phyloP scores from a whole-genome alignment of 2,113 vertebrate species.

The Vanacampus margaritifer region DNA sequence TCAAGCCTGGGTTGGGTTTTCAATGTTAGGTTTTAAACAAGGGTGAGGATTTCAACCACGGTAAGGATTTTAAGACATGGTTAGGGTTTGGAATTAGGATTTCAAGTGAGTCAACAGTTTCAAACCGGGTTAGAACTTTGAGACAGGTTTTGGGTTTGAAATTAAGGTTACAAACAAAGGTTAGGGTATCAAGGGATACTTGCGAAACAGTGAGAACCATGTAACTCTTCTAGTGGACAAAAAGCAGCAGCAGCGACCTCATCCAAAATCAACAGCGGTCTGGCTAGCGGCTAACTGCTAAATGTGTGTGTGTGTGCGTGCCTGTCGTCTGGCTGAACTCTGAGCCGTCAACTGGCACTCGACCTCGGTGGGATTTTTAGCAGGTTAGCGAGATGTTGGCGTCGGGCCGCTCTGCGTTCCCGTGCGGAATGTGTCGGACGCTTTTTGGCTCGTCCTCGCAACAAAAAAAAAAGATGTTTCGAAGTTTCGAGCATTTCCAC shows the following conservation, averaged over 20 bases:
- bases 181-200: not conserved
- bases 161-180: not conserved
- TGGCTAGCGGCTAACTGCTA: slow-evolving; percentile 4
- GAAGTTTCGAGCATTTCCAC: not conserved
- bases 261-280: not conserved
- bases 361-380: slow-evolving; percentile 1
- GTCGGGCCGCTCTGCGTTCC: not conserved
- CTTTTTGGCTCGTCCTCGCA: not conserved
- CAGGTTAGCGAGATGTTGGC: slow-evolving; percentile 1
- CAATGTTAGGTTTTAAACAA: not conserved
- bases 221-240: not conserved
- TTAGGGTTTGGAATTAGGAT: not conserved
- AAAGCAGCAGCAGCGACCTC: not conserved
- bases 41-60: not conserved
- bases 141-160: not conserved
- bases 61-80: not conserved
- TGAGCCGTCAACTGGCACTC: not conserved
- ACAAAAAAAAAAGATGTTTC: slow-evolving; percentile 1
- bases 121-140: not conserved
- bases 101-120: not conserved
- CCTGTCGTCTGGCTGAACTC: slow-evolving; percentile 4
- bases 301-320: not conserved
- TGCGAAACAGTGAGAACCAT: no score
- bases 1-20: no score
- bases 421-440: slow-evolving; percentile 5